Conservation (phyloP, 2,888 invertebrate species). For the Emmelina monodactyla region DNA sequence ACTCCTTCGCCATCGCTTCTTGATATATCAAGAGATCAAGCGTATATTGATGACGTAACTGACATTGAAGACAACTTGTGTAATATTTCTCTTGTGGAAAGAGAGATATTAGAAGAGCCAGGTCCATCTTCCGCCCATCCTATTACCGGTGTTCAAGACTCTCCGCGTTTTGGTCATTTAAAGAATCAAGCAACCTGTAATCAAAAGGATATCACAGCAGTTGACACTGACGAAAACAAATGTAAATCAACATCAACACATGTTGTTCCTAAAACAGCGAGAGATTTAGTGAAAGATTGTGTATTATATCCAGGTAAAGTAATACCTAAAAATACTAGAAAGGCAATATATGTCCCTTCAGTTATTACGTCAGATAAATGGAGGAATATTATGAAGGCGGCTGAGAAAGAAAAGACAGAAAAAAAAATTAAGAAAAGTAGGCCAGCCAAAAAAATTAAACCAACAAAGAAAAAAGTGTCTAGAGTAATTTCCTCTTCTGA, state of each 20-base stretch:
- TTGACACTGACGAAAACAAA: neutral
- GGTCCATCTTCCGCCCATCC: conserved; percentile 7
- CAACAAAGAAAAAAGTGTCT: conserved; percentile 6
- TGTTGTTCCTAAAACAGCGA: conserved; percentile 4
- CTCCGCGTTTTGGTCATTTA: neutral
- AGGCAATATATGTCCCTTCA: conserved; percentile 13
- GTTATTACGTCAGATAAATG: conserved; percentile 13
- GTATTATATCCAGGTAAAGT: conserved; percentile 12
- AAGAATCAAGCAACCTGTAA: neutral
- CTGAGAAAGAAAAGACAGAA: conserved; percentile 12
- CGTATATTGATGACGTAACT: conserved; percentile 6
- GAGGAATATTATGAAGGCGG: conserved; percentile 12
- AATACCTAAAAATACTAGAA: conserved; percentile 13
- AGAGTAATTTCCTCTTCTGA: conserved; percentile 7
- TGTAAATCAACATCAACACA: too few species aligned
- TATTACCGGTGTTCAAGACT: conserved; percentile 4
- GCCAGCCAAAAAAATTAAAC: neutral
- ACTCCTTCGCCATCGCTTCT: conserved; percentile 4
- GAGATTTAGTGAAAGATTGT: conserved; percentile 13
- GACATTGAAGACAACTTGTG: conserved; percentile 4
- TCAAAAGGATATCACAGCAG: conserved; percentile 1
- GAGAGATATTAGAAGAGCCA: conserved; percentile 6
- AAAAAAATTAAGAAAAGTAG: conserved; percentile 4
- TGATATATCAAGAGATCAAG: conserved; percentile 3
- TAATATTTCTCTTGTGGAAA: conserved; percentile 7